phyloP scores from a whole-genome alignment of 2,888 invertebrate genomes.

The Drosophila macrothrix region DNA sequence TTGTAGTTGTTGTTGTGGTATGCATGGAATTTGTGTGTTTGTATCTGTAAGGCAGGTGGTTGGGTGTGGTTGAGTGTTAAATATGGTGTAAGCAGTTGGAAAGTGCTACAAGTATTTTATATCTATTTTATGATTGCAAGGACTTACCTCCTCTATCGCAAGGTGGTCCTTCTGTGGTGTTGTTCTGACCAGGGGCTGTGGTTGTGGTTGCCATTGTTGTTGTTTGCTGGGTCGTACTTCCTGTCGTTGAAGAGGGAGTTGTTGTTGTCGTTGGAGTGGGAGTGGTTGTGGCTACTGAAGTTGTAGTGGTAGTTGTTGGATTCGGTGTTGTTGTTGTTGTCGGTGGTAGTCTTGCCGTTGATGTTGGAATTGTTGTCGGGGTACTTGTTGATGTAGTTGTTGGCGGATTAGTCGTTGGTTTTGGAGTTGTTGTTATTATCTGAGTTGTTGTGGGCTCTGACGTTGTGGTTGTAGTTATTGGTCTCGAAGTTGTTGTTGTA shows the following conservation, averaged over 20 bases:
- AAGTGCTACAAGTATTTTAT: constrained; percentile 4
- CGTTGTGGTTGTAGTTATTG: constrained; percentile 6
- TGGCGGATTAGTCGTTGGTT: background rate
- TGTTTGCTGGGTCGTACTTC: background rate
- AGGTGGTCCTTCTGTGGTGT: constrained; percentile 28
- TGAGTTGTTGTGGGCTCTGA: background rate
- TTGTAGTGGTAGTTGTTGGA: background rate
- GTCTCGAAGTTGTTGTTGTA: background rate
- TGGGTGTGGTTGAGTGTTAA: constrained; percentile 35
- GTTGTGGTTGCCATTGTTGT: constrained; percentile 19
- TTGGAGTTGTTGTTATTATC: background rate
- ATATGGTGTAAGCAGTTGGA: constrained; percentile 1
- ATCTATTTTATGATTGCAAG: background rate
- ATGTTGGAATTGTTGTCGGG: constrained; percentile 15
- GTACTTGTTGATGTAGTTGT: background rate
- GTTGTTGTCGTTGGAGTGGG: constrained; percentile 16
- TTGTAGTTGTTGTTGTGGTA: constrained; percentile 30
- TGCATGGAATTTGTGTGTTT: constrained; percentile 47
- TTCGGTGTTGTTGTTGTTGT: constrained; percentile 11
- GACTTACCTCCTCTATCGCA: constrained; percentile 36
- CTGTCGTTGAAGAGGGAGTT: constrained; percentile 8
- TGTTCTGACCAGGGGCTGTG: constrained; percentile 21
- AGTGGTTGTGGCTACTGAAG: background rate
- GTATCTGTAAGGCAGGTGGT: constrained; percentile 58
- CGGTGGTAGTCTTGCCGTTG: background rate